Base-by-base conservation (phyloP, 2,113 vertebrate genomes). In the Platichthys stellatus region DNA sequence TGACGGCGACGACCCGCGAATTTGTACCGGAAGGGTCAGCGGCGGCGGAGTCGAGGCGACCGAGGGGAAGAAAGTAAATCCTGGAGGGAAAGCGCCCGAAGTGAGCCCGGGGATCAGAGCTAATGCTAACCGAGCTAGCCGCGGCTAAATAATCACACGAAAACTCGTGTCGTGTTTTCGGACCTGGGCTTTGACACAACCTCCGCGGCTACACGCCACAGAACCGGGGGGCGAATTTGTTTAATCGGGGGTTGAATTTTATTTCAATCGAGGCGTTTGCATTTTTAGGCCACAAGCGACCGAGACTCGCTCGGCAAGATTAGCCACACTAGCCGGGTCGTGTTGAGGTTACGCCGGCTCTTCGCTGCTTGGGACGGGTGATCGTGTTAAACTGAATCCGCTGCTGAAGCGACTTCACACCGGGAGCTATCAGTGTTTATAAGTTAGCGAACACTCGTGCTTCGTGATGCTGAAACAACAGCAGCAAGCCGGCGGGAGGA, bases 401-500 rank as follows among this genome's bases (percentile, higher is more conserved):
- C 67, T 31, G 69, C 54, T 5, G 76, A 80, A 84, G 24, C 72
- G 63, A 38, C 74, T 72, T 83, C 26, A 76, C 31, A 60, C 69
- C 73, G 28, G 63, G 28, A 20, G 56, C 17, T 51, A 67, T 80
- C 43, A 4, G 74, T 84, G 74, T 86, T 81, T 78, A 72, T 86
- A 72, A 71, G 78, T 84, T 62, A 88, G 75, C 67, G 77, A 87
- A 81, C 87, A 43, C 69, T 81, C 83, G 86, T 88, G 85, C 85
- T 90, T 83, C 85, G 70, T 86, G 79, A 95, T 95, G 94, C 90
- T 95, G 85, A 95, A 95, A 89, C 93, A 88, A 83, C 93, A 90
- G 75, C 93, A 93, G 84, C 89, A 92, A 78, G 66, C 92, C 74
- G 90, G 90, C 64, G 93, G 93, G 82, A 92, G 93, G 51, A 95